Evolutionary conservation across 1,140 invertebrate species (phyloP).

Genomic region (Kradibia gibbosae): DNA sequence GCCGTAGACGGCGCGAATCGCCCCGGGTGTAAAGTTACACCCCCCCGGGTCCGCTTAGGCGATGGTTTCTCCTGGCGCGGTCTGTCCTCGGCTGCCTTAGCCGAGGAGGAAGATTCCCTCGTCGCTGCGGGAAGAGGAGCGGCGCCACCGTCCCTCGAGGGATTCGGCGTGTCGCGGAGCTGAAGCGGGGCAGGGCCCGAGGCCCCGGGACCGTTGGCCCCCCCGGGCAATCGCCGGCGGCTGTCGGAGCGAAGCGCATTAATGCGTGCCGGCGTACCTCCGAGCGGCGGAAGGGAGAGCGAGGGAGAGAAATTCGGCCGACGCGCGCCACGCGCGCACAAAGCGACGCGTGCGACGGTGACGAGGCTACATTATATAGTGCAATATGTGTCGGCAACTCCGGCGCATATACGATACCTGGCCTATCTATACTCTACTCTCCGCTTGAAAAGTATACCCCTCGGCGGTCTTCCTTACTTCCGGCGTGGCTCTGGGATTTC

Average conservation of each 20-base stretch:
- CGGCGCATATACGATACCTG: background rate
- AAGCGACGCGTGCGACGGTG: background rate
- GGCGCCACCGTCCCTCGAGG: too few relatives aligned
- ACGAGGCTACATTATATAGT: background rate
- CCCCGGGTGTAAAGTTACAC: slow-evolving; percentile 7
- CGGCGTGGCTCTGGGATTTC: too few relatives aligned
- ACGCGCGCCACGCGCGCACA: background rate
- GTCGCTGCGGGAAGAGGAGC: background rate
- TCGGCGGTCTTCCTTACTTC: background rate
- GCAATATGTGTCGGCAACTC: background rate
- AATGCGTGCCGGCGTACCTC: background rate
- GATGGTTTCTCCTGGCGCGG: background rate
- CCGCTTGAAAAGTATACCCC: too few relatives aligned
- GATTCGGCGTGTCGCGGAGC: background rate
- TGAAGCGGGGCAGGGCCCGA: too few relatives aligned
- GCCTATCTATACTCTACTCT: background rate
- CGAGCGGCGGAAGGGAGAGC: background rate
- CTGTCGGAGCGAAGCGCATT: background rate
- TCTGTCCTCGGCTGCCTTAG: background rate
- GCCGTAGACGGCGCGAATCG: background rate
- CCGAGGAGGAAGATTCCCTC: background rate
- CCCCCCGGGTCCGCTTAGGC: background rate
- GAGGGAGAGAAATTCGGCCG: background rate
- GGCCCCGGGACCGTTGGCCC: background rate
- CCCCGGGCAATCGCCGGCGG: background rate